Base-by-base conservation (phyloP, 2,797 vertebrate genomes). In the Eupleurogrammus muticus region DNA sequence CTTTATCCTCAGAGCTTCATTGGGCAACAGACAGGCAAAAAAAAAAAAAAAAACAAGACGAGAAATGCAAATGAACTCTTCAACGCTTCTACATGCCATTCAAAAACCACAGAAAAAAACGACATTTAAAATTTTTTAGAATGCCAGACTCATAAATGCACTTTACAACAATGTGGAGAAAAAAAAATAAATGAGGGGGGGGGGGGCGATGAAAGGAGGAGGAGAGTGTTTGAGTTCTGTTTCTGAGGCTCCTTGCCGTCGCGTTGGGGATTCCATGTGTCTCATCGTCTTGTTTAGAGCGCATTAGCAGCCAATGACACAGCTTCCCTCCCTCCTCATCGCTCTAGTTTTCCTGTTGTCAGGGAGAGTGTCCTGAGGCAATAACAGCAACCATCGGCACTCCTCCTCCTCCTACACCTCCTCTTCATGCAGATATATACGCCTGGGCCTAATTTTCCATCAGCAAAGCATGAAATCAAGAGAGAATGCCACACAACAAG, bases 401-500 rank as follows among this genome's bases (percentile, higher is more conserved):
- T 69, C 87, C 85, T 75, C 79, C 95, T 73, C 81, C 82, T 93
- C 92, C 94, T 92, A 93, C 93, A 93, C 94, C 94, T 94, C 94
- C 94, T 94, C 94, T 94, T 95, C 95, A 96, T 95, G 96, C 95
- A 94, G 75, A 90, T 94, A 96, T 94, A 96, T 95, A 96, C 92
- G 93, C 95, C 92, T 87, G 95, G 94, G 95, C 92, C 95, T 97
- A 95, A 97, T 97, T 99, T 98, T 96, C 96, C 94, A 97, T 97
- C 95, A 94, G 95, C 92, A 98, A 97, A 97, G 96, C 95, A 96
- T 96, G 96, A 99, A 98, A 98, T 98, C 95, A 96, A 93, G 92
- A 91, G 93, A 96, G 94, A 97, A 96, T 94, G 93, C 94, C 91
- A 93, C 93, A 95, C 95, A 97, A 96, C 95, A 96, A 95, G 94